Evolutionary conservation across 2,113 vertebrate genomes (phyloP), one percentile per base, ranked within the genome.

Genomic region (Dendrocopos noguchii): DNA sequence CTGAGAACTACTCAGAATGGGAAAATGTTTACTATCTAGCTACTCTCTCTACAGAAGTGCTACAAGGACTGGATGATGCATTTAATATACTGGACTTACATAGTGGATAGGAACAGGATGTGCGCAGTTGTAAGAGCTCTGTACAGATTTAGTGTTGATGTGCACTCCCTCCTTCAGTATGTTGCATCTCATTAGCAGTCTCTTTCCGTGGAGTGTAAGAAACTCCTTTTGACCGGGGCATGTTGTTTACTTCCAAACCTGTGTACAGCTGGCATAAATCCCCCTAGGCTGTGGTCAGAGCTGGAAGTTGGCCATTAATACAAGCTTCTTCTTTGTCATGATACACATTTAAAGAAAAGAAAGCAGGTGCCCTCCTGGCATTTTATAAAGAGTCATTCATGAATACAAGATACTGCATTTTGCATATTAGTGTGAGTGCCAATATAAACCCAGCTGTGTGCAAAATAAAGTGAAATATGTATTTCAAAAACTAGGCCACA

Each of bases 341-440:
- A 92, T 97, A 97, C 95, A 98, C 97, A 98, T 97, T 98, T 98
- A 97, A 97, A 98, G 98, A 98, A 98, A 98, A 98, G 97, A 98
- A 98, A 98, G 97, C 97, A 97, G 97, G 97, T 98, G 98, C 98
- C 98, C 98, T 98, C 93, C 98, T 98, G 98, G 98, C 98, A 98
- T 97, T 96, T 97, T 97, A 96, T 98, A 97, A 98, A 96, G 96
- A 98, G 97, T 98, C 98, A 98, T 98, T 98, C 98, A 97, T 97
- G 98, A 98, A 98, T 98, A 97, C 97, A 98, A 97, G 98, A 97
- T 95, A 95, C 72, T 47, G 92, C 94, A 94, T 97, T 98, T 97
- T 98, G 98, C 98, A 97, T 98, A 95, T 97, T 95, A 97, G 97
- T 91, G 47, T 93, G 75, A 93, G 93, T 97, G 97, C 97, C 96